Base-by-base conservation (phyloP, 2,797 vertebrate species). In the Hippopotamyrus pictus region DNA sequence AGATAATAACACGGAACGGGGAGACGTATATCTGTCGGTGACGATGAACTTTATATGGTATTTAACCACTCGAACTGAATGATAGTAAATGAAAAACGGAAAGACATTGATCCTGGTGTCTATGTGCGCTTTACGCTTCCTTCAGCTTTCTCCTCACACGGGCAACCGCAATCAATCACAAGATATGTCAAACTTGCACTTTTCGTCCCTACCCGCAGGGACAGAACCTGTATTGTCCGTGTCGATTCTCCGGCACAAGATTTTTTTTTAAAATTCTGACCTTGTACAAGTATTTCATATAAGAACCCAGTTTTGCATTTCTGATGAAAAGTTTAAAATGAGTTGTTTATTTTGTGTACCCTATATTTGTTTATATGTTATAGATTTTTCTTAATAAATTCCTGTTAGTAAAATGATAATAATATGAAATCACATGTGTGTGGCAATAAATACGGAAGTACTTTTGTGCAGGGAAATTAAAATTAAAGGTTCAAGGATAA, bases 111-210 rank as follows among this genome's bases (percentile, higher is more conserved):
- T 73, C 51, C 25, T 57, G 50, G 51, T 48, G 51, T 86, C 89
- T 86, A 17, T 53, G 88, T 50, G 59, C 59, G 84, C 83, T n/a
- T 89, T 85, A 46, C 29, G 87, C 54, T 33, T 83, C 79, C 25
- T 37, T 76, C 65, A 84, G 48, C 59, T 62, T 73, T 37, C 59
- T 62, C 79, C 82, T 59, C 88, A 84, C 88, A 73, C 59, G 37
- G 89, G 59, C 89, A 44, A 86, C 86, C 48, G 89, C 84, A 86
- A 89, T 89, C 83, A 89, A 89, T 89, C 89, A 86, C 88, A 76
- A 73, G 65, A 89, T 86, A 37, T 50, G 86, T 90, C 86, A 83
- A 87, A 90, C 69, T 83, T 88, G 86, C 86, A 88, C 69, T 88
- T 90, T 88, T 41, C 79, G 37, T 22, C 5, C 8, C 41, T 51